A percentile compares a stretch with the other conserved stretches of the same genome.
These are phyloP conservation scores for Aptenodytes patagonicus DNA, from an alignment of 2,113 vertebrate genomes.

Conservation along the genomic window DNA sequence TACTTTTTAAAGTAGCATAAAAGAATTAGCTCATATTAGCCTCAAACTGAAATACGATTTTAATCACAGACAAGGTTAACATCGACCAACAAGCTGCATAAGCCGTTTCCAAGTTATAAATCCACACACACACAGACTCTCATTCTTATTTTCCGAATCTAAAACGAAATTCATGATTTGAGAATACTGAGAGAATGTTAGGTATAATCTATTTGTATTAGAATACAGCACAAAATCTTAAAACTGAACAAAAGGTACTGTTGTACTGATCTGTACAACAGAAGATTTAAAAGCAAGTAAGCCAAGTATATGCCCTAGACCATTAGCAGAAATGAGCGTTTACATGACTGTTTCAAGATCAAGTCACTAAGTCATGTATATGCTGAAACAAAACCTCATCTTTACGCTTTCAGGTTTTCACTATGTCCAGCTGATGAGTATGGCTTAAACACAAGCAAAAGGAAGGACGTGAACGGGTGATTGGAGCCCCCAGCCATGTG, in stretches of 20 bases:
- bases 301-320: background rate
- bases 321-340: background rate
- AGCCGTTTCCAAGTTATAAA: background rate
- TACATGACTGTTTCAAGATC: background rate
- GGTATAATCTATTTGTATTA: background rate
- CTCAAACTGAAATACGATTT: background rate
- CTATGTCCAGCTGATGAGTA: background rate
- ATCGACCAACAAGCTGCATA: background rate
- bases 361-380: background rate
- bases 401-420: background rate
- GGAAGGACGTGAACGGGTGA: background rate
- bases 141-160: background rate
- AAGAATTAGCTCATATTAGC: background rate
- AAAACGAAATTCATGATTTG: background rate
- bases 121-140: background rate
- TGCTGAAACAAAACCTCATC: background rate
- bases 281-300: background rate
- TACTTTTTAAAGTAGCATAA: background rate
- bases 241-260: background rate
- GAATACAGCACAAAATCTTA: background rate
- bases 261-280: accelerated
- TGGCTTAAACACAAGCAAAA: background rate
- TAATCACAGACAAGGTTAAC: background rate
- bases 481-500: background rate
- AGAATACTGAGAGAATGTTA: background rate